Base-by-base conservation (phyloP, 2,888 invertebrate species). In the Euclidia mi region DNA sequence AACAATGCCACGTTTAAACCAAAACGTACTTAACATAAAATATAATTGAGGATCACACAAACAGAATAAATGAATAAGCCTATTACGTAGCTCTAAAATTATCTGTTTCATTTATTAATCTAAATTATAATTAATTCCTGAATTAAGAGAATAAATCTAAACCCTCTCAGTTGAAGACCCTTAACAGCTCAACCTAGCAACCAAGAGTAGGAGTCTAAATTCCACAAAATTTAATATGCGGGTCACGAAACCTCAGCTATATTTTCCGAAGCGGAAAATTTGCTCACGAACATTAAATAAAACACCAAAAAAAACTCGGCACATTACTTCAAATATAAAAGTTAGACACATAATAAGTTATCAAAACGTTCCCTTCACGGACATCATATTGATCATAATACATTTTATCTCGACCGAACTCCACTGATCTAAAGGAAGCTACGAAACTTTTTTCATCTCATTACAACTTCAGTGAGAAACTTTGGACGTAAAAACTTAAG, bases 391-490 rank as follows among this genome's bases (percentile, higher is more conserved):
- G 55, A 42, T 55, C 57, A 67, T 64, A 65, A 65, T 55, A 58
- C 51, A 53, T 11, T 52, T 59, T 51, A 62, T 50, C 57, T 48
- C 29, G 25, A 20, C 34, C 28, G 11, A 53, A 42, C 20, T n/a
- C n/a, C n/a, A 49, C 11, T 60, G 47, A 55, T 70, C 55, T 47
- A 44, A 25, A 63, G 31, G 35, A 50, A 28, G 45, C 51, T 50
- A 18, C 46, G 20, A 15, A 72, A 72, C 64, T 72, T 72, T 61
- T 63, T 65, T 70, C 70, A 72, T 72, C 70, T 70, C 58, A 65
- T 73, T 73, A 70, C 55, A 38, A 46, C 37, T 53, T 47, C 9
- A 10, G 12, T 6, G 38, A 56, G 4, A 69, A 41, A 57, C 42
- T 63, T 29, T 12, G 38, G 15, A 61, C 42, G 25, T 60, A 56